phyloP scores from a whole-genome alignment of 2,797 vertebrate genomes.

The Mus minutoides region DNA sequence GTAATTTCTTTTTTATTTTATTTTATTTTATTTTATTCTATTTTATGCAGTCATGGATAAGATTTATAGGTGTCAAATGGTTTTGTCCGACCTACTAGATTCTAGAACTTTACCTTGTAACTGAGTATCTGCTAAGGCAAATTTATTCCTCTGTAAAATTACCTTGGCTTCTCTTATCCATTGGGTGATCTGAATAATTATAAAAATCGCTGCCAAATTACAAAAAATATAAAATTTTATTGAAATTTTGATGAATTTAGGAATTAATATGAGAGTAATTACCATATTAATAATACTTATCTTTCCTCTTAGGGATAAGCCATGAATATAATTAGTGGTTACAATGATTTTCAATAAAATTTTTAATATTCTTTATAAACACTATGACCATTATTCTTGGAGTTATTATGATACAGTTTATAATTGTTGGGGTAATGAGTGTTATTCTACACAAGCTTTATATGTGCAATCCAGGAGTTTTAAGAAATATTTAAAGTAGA shows the following conservation, averaged over 20 bases:
- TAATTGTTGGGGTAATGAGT: conserved; percentile 20
- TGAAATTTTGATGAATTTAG: not conserved
- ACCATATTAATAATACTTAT: not conserved
- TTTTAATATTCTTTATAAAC: not conserved
- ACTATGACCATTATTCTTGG: conserved; percentile 33
- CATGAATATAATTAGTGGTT: not conserved
- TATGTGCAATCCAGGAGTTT: not conserved
- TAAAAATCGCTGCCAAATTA: not conserved
- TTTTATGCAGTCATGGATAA: not conserved
- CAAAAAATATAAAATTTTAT: not conserved
- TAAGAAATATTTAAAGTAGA: not conserved
- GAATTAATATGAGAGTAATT: conserved; percentile 23
- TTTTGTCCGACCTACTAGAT: not conserved
- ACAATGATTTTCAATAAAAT: not conserved
- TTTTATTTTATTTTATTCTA: not conserved
- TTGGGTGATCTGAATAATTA: not conserved
- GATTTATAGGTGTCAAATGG: not conserved
- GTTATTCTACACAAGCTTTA: not conserved
- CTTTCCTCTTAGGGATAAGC: not conserved
- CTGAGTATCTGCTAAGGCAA: not conserved
- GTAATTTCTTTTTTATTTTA: not conserved
- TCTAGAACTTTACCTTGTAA: not conserved
- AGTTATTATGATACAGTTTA: conserved; percentile 7
- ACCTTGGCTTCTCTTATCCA: not conserved
- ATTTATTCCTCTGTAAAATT: not conserved